Percentiles rank a stretch among this genome's conserved stretches.
phyloP scores from a whole-genome alignment of 2,888 invertebrate species.

The Plusia festucae region DNA sequence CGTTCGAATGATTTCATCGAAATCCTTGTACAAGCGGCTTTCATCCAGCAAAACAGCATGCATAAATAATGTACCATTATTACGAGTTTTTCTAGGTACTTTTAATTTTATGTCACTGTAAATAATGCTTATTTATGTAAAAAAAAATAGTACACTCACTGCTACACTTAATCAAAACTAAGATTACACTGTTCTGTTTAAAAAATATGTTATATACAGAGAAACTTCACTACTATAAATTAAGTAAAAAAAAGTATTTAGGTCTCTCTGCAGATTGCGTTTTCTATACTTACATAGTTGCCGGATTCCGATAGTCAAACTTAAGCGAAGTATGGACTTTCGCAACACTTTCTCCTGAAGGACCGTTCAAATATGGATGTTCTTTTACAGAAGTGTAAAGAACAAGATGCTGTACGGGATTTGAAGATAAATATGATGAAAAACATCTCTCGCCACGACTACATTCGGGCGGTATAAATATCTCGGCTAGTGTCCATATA shows the following conservation, averaged over 20 bases:
- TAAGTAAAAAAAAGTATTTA: too few species aligned
- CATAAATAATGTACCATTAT: constrained; percentile 95
- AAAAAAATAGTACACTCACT: too few species aligned
- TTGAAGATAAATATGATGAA: constrained; percentile 91
- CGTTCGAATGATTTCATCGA: constrained; percentile 89
- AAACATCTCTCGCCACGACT: constrained; percentile 91
- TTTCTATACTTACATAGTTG: constrained; percentile 74
- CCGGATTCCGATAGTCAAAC: constrained; percentile 91
- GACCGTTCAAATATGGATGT: constrained; percentile 88
- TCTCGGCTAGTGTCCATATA: constrained; percentile 93
- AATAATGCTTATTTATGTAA: constrained; percentile 24
- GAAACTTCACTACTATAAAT: too few species aligned
- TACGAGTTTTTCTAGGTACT: constrained; percentile 92
- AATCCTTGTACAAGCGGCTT: constrained; percentile 84
- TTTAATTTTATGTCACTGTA: constrained; percentile 91
- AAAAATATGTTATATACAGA: too few species aligned
- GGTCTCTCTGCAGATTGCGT: not conserved
- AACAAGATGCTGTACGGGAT: constrained; percentile 92
- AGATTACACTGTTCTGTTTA: too few species aligned
- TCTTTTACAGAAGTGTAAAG: constrained; percentile 91
- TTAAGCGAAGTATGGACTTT: constrained; percentile 90
- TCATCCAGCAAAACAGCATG: constrained; percentile 91
- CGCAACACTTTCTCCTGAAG: constrained; percentile 77
- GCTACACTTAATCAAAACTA: too few species aligned
- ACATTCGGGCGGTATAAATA: constrained; percentile 93